Percentiles rank a stretch among this genome's conserved stretches.
Evolutionary conservation across 2,113 vertebrate genomes (phyloP).

Genomic region (Odocoileus hemionus): DNA sequence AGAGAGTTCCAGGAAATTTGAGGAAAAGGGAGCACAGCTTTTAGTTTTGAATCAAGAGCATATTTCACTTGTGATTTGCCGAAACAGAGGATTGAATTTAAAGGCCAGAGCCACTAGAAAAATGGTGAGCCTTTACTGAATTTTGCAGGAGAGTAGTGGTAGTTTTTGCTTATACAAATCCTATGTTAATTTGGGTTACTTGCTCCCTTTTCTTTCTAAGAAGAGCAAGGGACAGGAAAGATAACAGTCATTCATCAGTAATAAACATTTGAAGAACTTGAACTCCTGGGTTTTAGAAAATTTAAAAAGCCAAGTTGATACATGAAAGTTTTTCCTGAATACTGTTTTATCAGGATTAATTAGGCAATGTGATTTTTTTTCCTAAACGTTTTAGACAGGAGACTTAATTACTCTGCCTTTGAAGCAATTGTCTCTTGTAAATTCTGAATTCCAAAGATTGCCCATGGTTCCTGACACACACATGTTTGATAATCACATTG

Average conservation of each 20-base stretch:
- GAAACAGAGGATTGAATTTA: neutral
- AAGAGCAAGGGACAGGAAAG: neutral
- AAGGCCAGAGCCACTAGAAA: neutral
- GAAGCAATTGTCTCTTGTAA: neutral
- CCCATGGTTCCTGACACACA: neutral
- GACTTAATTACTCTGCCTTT: neutral
- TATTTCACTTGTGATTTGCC: neutral
- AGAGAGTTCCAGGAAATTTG: neutral
- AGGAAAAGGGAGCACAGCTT: neutral
- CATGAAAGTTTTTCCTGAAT: neutral
- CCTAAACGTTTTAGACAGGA: neutral
- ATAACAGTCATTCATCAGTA: neutral
- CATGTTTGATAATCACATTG: slow-evolving; percentile 10
- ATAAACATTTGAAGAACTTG: slow-evolving; percentile 10
- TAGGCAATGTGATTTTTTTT: neutral
- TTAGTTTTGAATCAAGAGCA: neutral
- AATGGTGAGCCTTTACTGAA: neutral
- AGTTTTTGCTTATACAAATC: neutral
- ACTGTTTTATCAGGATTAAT: slow-evolving; percentile 1
- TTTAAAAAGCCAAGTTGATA: neutral
- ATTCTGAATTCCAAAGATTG: slow-evolving; percentile 21
- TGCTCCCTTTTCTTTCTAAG: neutral
- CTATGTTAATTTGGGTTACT: neutral
- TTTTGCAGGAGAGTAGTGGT: neutral
- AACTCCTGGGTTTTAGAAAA: slow-evolving; percentile 17